These are phyloP conservation scores for Punctoribates punctum DNA, from an alignment of 2,888 invertebrate species.

Conservation along the genomic window DNA sequence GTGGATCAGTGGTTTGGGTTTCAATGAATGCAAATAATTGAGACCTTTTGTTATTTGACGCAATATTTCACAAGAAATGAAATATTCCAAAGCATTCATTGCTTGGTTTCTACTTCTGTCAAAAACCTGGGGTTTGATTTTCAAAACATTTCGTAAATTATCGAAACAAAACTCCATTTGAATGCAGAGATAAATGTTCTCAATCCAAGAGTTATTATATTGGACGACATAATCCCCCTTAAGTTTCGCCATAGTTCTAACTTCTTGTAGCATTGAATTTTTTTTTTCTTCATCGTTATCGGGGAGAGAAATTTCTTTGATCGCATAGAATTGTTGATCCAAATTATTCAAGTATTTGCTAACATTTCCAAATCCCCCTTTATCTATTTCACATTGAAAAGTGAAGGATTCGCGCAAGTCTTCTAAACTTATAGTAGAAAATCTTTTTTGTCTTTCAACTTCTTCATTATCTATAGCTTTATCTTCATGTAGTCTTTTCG, in stretches of 20 bases:
- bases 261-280: neutral
- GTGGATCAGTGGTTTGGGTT: neutral
- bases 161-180: neutral
- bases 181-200: neutral
- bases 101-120: neutral
- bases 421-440: too few species aligned
- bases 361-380: neutral
- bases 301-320: neutral
- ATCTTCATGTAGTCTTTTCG: too few species aligned
- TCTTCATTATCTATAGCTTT: neutral
- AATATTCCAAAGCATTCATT: neutral
- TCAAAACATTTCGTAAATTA: neutral
- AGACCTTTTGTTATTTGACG: neutral
- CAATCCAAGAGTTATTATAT: neutral
- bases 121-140: neutral
- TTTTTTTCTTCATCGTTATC: too few species aligned
- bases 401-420: too few species aligned
- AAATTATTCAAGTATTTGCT: neutral
- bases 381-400: neutral
- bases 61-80: neutral
- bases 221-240: neutral
- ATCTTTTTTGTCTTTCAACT: too few species aligned
- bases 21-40: neutral
- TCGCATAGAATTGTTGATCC: neutral
- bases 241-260: neutral